Evolutionary conservation across 2,888 invertebrate species (phyloP).

Genomic region (Netelia inedita): DNA sequence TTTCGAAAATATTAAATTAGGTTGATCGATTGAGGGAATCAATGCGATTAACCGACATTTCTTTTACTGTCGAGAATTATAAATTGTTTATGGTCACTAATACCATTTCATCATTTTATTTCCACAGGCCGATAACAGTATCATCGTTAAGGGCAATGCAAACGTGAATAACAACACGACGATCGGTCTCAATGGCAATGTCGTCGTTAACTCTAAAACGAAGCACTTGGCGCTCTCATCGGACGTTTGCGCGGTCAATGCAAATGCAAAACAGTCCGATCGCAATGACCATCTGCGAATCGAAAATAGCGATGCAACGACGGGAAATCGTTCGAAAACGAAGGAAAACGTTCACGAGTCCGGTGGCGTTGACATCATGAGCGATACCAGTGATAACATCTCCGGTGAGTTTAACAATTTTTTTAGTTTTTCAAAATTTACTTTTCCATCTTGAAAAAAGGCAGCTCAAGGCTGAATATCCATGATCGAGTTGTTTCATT

Average conservation of each 20-base stretch:
- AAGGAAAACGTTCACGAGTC: constrained; percentile 72
- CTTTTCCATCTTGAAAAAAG: not conserved
- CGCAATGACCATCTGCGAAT: constrained; percentile 70
- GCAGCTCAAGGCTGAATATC: no score
- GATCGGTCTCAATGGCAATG: constrained; percentile 75
- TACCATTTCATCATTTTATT: constrained; percentile 50
- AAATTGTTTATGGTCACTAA: not conserved
- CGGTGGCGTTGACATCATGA: constrained; percentile 75
- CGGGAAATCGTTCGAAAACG: constrained; percentile 69
- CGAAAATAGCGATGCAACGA: constrained; percentile 73
- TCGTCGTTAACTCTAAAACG: constrained; percentile 72
- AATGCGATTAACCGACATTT: not conserved
- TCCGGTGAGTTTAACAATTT: constrained; percentile 75
- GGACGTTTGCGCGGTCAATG: constrained; percentile 71
- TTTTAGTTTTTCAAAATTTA: not conserved
- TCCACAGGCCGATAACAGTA: constrained; percentile 83
- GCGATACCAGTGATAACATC: constrained; percentile 76
- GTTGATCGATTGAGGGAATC: no score
- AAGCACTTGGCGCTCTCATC: constrained; percentile 60
- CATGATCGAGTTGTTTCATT: no score
- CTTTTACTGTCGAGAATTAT: not conserved
- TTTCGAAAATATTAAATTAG: not conserved
- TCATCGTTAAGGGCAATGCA: constrained; percentile 74
- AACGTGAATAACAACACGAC: constrained; percentile 75
- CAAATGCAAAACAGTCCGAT: constrained; percentile 73